Conservation (phyloP, 37 sponge, comb jelly and placozoan species). For the Oopsacas minuta region DNA sequence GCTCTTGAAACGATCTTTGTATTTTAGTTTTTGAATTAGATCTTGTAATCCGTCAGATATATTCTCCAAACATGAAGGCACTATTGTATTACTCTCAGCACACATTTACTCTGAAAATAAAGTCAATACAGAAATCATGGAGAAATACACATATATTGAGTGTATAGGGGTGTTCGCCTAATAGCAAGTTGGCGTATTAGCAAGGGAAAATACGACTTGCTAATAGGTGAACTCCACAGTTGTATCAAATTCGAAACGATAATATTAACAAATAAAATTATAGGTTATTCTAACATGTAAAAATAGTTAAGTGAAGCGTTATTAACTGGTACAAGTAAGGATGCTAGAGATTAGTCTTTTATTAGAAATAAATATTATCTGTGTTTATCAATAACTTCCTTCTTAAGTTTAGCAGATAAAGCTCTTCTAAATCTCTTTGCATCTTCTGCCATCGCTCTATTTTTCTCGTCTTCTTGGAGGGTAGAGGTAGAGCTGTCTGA, state of each 20-base stretch:
- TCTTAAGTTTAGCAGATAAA: background rate
- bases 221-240: no score
- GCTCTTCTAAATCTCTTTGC: background rate
- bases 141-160: no score
- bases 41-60: background rate
- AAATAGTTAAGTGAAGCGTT: background rate
- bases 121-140: no score
- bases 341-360: no score
- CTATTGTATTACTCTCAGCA: background rate
- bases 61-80: background rate
- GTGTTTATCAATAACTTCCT: background rate
- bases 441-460: background rate
- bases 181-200: no score
- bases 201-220: no score
- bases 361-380: no score
- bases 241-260: no score
- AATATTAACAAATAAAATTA: no score
- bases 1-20: slow-evolving; percentile 7
- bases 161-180: no score
- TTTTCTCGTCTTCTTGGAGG: background rate
- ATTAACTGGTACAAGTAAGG: no score
- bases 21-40: background rate
- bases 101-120: no score
- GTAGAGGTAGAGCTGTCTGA: background rate
- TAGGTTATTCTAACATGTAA: background rate